Conservation (phyloP, 2,888 invertebrate genomes). For the Scaptomyza flava region DNA sequence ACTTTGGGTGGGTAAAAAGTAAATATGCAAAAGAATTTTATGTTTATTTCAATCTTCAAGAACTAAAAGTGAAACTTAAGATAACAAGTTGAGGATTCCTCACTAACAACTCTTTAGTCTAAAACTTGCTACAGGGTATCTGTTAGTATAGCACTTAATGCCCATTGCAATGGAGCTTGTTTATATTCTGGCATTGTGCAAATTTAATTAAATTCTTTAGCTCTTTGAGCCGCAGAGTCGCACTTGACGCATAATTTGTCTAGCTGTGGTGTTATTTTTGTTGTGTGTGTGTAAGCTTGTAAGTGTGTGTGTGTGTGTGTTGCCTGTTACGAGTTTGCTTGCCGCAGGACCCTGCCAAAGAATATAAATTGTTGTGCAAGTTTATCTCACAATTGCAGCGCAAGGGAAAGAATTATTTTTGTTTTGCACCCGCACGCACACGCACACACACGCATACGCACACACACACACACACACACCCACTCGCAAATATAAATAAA, state of each 20-base stretch:
- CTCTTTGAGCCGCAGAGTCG: slow-evolving; percentile 65
- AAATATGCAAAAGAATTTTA: not conserved
- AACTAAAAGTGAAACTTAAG: too few relatives aligned
- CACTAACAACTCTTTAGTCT: too few relatives aligned
- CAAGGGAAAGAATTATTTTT: slow-evolving; percentile 32
- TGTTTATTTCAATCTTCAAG: too few relatives aligned
- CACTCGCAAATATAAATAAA: not conserved
- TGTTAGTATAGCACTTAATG: slow-evolving; percentile 1
- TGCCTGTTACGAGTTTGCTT: slow-evolving; percentile 36
- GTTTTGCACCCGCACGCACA: not conserved
- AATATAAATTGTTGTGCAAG: slow-evolving; percentile 56
- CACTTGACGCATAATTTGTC: slow-evolving; percentile 74
- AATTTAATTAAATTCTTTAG: slow-evolving; percentile 75
- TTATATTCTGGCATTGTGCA: slow-evolving; percentile 31
- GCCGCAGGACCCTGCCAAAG: slow-evolving; percentile 38
- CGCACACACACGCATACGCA: not conserved
- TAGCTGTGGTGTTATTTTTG: slow-evolving; percentile 31
- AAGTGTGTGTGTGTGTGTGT: not conserved
- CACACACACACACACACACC: not conserved
- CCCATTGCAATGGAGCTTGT: not conserved
- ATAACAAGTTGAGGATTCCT: too few relatives aligned
- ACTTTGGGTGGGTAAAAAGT: not conserved
- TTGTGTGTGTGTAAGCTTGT: not conserved
- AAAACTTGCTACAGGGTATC: slow-evolving; percentile 4
- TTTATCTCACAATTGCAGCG: slow-evolving; percentile 51